Evolutionary conservation across 2,113 vertebrate species (phyloP).

Genomic region (Meles meles): DNA sequence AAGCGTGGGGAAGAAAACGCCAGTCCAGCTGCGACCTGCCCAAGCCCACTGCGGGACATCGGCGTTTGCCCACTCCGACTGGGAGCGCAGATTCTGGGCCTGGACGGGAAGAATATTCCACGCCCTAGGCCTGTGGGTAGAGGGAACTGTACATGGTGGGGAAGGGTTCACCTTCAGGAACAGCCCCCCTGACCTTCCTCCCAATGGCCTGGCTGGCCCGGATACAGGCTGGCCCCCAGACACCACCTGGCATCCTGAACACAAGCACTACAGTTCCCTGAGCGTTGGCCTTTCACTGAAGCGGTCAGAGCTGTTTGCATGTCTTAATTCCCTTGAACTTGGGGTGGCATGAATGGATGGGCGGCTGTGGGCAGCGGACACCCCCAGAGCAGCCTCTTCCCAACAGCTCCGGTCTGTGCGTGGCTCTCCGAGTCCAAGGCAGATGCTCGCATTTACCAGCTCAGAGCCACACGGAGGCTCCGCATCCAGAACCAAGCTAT

Average conservation of each 20-base stretch:
- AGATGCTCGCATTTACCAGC: not conserved
- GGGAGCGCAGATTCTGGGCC: not conserved
- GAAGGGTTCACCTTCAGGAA: not conserved
- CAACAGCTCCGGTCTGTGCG: not conserved
- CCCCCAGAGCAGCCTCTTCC: not conserved
- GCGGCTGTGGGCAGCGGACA: no score
- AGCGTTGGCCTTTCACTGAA: not conserved
- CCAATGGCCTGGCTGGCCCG: rapidly evolving
- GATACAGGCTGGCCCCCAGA: not conserved
- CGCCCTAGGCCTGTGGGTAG: not conserved
- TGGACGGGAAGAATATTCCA: not conserved
- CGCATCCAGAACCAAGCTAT: not conserved
- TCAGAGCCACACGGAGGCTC: not conserved
- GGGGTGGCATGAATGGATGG: no score
- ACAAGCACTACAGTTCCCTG: no score
- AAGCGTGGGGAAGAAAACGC: not conserved
- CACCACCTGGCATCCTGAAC: not conserved
- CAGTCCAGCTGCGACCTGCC: not conserved
- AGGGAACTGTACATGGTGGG: no score
- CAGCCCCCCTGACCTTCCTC: not conserved
- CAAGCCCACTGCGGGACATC: not conserved
- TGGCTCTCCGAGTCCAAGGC: not conserved
- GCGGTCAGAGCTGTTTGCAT: not conserved
- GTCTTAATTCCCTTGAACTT: not conserved
- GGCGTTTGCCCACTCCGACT: not conserved